phyloP scores from a whole-genome alignment of 92 coral and sea anemone species.

The Palythoa grandis region DNA sequence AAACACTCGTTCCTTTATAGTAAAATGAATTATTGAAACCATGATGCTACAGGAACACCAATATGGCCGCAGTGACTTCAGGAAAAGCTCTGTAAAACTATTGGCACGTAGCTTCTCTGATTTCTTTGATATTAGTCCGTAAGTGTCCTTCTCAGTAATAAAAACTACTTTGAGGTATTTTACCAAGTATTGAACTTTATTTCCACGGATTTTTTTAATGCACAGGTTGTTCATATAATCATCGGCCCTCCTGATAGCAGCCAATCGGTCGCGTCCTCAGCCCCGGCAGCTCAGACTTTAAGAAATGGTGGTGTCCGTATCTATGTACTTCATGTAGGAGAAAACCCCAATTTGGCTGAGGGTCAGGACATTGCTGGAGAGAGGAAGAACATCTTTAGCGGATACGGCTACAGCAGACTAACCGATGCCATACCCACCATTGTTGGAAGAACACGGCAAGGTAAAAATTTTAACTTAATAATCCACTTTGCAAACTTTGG shows the following conservation, averaged over 20 bases:
- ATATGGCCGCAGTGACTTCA: no score
- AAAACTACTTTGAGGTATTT: no score
- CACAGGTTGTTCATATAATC: constrained; percentile 18
- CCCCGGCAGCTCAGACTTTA: neutral
- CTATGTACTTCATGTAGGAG: constrained; percentile 14
- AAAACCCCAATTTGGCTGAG: constrained; percentile 5
- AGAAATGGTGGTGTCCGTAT: constrained; percentile 17
- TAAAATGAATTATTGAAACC: no score
- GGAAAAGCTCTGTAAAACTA: no score
- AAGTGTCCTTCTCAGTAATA: no score
- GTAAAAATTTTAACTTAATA: neutral
- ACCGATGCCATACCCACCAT: neutral
- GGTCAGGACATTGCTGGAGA: constrained; percentile 19
- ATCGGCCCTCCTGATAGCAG: constrained; percentile 20
- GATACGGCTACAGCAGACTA: constrained; percentile 11
- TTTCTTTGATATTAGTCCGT: no score
- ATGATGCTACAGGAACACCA: no score
- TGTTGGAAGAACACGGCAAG: neutral
- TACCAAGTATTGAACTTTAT: neutral
- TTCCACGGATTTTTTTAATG: neutral
- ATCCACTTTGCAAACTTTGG: no score
- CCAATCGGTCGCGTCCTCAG: neutral
- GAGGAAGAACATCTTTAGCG: constrained; percentile 3
- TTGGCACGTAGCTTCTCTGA: no score
- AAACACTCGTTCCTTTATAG: no score